Evolutionary conservation across 2,113 vertebrate genomes (phyloP).

Genomic region (Sapayoa aenigma): DNA sequence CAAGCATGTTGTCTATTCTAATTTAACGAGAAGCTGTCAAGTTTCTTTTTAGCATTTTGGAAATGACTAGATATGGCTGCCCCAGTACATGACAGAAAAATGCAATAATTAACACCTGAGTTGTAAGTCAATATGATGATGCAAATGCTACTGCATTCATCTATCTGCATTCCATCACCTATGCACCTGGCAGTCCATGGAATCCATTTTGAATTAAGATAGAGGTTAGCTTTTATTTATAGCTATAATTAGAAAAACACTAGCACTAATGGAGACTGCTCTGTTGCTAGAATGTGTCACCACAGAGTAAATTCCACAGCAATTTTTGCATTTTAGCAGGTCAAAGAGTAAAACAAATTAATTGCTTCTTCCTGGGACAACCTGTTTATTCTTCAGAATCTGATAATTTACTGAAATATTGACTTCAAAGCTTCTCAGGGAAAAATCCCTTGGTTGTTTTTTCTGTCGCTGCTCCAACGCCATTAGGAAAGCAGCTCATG

Average conservation of each 20-base stretch:
- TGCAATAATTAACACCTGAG: conserved; percentile 30
- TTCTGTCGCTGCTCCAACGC: background rate
- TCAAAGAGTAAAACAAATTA: conserved; percentile 2
- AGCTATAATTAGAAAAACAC: conserved; percentile 30
- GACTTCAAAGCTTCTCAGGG: background rate
- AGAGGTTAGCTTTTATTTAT: conserved; percentile 37
- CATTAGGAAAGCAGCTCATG: background rate
- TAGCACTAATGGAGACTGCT: background rate
- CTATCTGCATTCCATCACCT: background rate
- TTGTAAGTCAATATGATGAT: conserved; percentile 27
- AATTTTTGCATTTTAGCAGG: conserved; percentile 35
- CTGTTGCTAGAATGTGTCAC: background rate
- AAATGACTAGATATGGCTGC: conserved; percentile 28
- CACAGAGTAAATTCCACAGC: conserved; percentile 26
- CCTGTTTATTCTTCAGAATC: background rate
- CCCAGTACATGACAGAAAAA: background rate
- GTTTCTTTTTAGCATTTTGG: conserved; percentile 47
- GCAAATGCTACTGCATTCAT: background rate
- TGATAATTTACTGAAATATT: background rate
- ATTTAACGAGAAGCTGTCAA: conserved; percentile 43
- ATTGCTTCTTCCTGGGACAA: background rate
- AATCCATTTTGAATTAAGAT: conserved; percentile 2
- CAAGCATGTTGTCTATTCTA: conserved; percentile 25
- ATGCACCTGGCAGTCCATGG: background rate
- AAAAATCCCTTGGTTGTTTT: background rate